phyloP scores from a whole-genome alignment of 2,797 vertebrate genomes.

The Scolopax bukidnonensis region DNA sequence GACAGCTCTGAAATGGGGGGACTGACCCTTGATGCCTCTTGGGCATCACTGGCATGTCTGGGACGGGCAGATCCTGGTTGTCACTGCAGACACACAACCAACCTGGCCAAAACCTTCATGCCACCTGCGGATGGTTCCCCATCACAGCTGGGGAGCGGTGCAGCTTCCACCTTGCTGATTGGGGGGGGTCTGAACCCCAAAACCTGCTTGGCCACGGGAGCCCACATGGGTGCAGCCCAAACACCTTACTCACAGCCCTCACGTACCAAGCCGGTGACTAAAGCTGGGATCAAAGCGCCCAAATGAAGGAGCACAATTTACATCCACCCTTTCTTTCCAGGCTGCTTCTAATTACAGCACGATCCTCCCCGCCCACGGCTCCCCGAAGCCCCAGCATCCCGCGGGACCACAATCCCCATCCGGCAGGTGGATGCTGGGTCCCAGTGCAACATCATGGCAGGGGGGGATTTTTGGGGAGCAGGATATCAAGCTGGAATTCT shows the following conservation, averaged over 20 bases:
- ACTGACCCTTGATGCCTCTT: neutral
- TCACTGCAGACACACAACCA: neutral
- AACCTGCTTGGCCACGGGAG: neutral
- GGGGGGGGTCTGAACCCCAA: neutral
- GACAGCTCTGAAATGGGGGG: accelerated
- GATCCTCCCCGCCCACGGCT: neutral
- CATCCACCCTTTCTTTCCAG: conserved; percentile 53
- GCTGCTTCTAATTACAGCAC: conserved; percentile 18
- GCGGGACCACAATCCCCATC: neutral
- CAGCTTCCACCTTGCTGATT: neutral
- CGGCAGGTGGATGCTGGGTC: neutral
- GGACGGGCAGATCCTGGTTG: neutral
- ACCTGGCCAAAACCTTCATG: neutral
- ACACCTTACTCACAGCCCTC: conserved; percentile 12
- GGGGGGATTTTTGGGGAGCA: neutral
- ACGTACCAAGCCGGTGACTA: conserved; percentile 55
- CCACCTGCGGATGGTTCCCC: neutral
- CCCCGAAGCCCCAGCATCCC: neutral
- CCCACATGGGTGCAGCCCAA: neutral
- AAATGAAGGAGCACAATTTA: conserved; percentile 38
- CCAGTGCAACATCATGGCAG: accelerated
- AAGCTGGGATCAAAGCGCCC: conserved; percentile 38
- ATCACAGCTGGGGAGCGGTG: accelerated
- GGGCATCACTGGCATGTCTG: accelerated
- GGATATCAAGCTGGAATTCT: neutral